Base-by-base conservation (phyloP, 2,797 vertebrate species). In the Ispidina lecontei region DNA sequence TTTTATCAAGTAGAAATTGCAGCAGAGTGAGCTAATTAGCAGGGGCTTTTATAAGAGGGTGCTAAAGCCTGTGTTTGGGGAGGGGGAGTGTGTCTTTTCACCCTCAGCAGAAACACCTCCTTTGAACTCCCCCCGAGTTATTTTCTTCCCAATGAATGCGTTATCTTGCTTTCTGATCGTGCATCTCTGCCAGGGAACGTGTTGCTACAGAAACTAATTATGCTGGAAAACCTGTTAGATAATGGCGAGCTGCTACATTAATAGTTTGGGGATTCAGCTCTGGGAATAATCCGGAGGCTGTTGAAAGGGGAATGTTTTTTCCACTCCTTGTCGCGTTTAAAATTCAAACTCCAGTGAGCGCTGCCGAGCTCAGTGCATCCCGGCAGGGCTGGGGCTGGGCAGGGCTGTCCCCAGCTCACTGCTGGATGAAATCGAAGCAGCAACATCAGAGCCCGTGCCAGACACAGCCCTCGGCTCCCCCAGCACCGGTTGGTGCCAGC, bases 131-230 rank as follows among this genome's bases (percentile, higher is more conserved):
- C 46, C 51, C 73, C 41, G 46, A 49, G 71, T 41, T 46, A 46
- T 86, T 93, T 77, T 49, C 73, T 4, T 14, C 11, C 33, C 10
- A 31, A 67, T 16, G 51, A 51, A 60, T 3, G 33, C 0, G 2
- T 60, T 71, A 8, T 37, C 74, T 54, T 47, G 64, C 85, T 89
- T 91, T 62, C 47, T 75, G 90, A 37, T 75, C 14, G 4, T 69
- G 22, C 51, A 5, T 12, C 52, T 72, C 87, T 69, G 52, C 54
- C 0, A 0, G 49, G 43, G 49, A 80, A 10, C 0, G 1, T 44
- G 85, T 25, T 84, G 69, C 72, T 89, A 28, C 79, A 85, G 79
- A 63, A 85, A 5, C 60, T 68, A 78, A 84, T 94, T 89, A 49
- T 37, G 49, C 54, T 55, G 73, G 26, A 43, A 88, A 89, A 59